Evolutionary conservation across 2,888 invertebrate genomes (phyloP).

Genomic region (Pharmacophagus antenor): DNA sequence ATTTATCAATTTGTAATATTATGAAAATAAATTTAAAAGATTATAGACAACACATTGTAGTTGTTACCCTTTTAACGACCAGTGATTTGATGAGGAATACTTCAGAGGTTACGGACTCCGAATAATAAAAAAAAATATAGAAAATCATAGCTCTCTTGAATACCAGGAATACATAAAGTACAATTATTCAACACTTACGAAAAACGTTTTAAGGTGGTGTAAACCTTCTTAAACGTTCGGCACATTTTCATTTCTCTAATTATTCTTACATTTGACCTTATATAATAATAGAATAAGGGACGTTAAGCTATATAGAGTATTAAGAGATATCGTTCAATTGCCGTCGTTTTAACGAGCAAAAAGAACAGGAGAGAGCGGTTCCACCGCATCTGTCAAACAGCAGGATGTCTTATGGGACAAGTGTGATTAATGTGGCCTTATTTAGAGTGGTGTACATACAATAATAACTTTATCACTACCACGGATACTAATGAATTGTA

Average conservation of each 20-base stretch:
- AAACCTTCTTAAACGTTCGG: too few species aligned
- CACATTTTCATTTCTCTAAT: not conserved
- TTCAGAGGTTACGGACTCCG: too few species aligned
- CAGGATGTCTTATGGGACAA: conserved; percentile 5
- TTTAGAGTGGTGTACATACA: not conserved
- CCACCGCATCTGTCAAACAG: conserved; percentile 14
- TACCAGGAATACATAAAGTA: too few species aligned
- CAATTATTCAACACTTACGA: too few species aligned
- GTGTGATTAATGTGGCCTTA: conserved; percentile 7
- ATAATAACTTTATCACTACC: conserved; percentile 1
- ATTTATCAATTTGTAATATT: too few species aligned
- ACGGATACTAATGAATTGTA: not conserved
- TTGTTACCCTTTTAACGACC: too few species aligned
- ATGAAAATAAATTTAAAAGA: too few species aligned
- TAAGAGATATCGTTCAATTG: not conserved
- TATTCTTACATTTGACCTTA: not conserved
- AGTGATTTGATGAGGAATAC: too few species aligned
- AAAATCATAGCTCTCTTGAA: too few species aligned
- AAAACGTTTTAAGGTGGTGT: too few species aligned
- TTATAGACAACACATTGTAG: too few species aligned
- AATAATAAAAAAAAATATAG: too few species aligned
- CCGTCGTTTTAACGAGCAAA: conserved; percentile 6
- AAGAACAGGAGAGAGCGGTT: not conserved
- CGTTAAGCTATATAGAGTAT: not conserved
- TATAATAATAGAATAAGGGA: not conserved